phyloP scores from a whole-genome alignment of 2,113 vertebrate genomes.

The Colaptes auratus region DNA sequence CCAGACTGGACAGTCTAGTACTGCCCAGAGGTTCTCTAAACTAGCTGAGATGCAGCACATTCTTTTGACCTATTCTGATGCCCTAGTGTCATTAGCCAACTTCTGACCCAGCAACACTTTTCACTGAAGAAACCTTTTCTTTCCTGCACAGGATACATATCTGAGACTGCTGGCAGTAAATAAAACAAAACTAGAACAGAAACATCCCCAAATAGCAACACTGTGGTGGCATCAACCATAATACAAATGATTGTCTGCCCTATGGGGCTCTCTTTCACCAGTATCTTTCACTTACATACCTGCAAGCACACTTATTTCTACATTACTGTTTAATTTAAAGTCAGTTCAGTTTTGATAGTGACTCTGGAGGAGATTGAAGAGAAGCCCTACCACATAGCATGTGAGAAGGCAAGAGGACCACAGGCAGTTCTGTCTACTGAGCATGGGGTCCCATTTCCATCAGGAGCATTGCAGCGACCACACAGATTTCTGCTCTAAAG shows the following conservation, averaged over 20 bases:
- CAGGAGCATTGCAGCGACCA: accelerated
- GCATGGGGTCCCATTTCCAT: not conserved
- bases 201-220: not conserved
- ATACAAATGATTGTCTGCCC: not conserved
- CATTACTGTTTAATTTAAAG: not conserved
- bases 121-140: not conserved
- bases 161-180: not conserved
- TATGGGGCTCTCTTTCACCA: not conserved
- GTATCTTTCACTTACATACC: accelerated
- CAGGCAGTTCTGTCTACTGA: not conserved
- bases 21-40: not conserved
- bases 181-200: not conserved
- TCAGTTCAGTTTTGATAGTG: not conserved
- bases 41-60: not conserved
- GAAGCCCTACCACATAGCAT: not conserved
- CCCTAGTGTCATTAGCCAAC: not conserved
- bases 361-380: not conserved
- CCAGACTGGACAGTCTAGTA: not conserved
- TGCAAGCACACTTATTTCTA: not conserved
- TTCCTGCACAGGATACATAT: not conserved
- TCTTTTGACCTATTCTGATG: not conserved
- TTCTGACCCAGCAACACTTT: not conserved
- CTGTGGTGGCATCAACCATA: not conserved
- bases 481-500: not conserved
- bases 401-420: not conserved